These are phyloP conservation scores for Scaeva pyrastri DNA, from an alignment of 2,888 invertebrate genomes.

Conservation along the genomic window DNA sequence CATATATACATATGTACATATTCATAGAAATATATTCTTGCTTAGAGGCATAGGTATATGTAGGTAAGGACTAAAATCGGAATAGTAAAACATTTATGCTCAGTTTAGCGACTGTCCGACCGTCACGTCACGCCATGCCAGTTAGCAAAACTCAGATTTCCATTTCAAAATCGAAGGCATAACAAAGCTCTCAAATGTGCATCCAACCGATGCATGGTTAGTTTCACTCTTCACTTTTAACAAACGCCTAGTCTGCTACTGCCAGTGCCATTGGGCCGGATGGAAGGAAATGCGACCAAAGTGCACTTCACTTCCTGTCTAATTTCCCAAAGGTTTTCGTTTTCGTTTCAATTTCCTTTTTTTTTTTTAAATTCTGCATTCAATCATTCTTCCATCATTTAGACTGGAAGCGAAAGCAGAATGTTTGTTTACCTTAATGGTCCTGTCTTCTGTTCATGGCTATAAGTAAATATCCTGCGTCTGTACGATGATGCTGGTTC, in stretches of 20 bases:
- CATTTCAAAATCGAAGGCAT: conserved; percentile 46
- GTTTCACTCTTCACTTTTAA: conserved; percentile 4
- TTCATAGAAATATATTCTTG: not conserved
- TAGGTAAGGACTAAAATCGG: conserved; percentile 14
- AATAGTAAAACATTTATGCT: conserved; percentile 17
- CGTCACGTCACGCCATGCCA: not conserved
- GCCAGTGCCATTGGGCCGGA: not conserved
- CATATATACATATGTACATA: not conserved
- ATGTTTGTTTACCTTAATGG: conserved; percentile 48
- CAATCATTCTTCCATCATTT: not conserved
- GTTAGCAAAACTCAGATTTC: conserved; percentile 43
- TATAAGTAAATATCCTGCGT: conserved; percentile 31
- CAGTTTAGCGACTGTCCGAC: not conserved
- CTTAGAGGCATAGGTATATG: conserved; percentile 19
- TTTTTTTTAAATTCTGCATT: not conserved
- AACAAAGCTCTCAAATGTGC: conserved; percentile 7
- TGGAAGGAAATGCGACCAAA: conserved; percentile 8
- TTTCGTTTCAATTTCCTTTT: conserved; percentile 6
- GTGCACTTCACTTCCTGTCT: conserved; percentile 28
- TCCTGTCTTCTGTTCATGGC: conserved; percentile 6
- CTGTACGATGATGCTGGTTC: not conserved
- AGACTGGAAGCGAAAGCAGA: conserved; percentile 11
- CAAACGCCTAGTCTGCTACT: not conserved
- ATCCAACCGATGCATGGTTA: not conserved
- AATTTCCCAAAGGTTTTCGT: conserved; percentile 13